A percentile compares a stretch with the other conserved stretches of the same genome.
Evolutionary conservation across 2,797 vertebrate genomes (phyloP).

Genomic region (Gallinago stenura): DNA sequence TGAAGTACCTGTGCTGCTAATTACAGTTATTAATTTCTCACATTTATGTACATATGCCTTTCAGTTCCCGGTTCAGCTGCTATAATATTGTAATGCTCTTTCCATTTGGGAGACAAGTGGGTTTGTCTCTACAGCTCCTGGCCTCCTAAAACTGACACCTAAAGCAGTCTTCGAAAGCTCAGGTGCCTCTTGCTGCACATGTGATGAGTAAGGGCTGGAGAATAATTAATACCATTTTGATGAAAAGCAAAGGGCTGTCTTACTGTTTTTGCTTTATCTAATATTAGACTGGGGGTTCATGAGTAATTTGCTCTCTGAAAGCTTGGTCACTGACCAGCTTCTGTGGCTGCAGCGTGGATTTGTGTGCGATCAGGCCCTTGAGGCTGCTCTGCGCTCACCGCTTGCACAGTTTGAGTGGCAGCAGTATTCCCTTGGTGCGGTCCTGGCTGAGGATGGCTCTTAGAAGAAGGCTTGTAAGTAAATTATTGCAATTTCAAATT

Average conservation of each 20-base stretch:
- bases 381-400: neutral
- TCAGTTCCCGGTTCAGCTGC: neutral
- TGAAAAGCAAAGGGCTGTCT: neutral
- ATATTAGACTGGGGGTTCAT: neutral
- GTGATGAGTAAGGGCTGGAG: neutral
- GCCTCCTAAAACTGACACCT: neutral
- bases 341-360: neutral
- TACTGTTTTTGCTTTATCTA: neutral
- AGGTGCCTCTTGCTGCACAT: neutral
- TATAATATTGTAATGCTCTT: neutral
- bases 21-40: neutral
- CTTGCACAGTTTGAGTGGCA: neutral
- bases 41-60: neutral
- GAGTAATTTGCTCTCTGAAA: neutral
- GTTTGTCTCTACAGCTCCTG: neutral
- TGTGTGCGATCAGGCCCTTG: neutral
- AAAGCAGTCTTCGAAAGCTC: neutral
- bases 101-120: neutral
- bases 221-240: neutral
- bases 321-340: neutral
- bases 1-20: neutral
- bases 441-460: neutral
- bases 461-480: neutral
- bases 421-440: neutral
- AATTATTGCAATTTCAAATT: constrained; percentile 20